Evolutionary conservation across 2,888 invertebrate species (phyloP).

Genomic region (Nebria salina): DNA sequence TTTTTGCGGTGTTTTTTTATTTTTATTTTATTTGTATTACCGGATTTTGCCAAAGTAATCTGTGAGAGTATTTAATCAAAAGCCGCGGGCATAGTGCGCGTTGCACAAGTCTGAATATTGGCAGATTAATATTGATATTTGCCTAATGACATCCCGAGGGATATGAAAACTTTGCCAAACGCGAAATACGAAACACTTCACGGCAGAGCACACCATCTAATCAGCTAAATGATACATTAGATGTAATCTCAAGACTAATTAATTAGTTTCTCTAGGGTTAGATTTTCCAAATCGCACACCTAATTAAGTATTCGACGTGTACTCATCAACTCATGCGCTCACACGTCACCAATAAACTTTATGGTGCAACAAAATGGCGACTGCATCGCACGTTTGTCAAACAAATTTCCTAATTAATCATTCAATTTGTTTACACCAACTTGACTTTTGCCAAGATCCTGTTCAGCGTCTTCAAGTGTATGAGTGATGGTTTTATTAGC

Average conservation of each 20-base stretch:
- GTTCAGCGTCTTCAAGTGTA: background rate
- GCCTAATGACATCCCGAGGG: constrained; percentile 46
- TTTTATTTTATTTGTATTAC: constrained; percentile 4
- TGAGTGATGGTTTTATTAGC: background rate
- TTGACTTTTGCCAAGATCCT: background rate
- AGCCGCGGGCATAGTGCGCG: constrained; percentile 24
- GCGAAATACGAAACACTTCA: constrained; percentile 42
- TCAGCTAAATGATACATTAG: constrained; percentile 53
- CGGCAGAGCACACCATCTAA: constrained; percentile 47
- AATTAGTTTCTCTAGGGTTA: constrained; percentile 52
- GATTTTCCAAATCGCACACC: constrained; percentile 49
- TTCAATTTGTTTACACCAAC: background rate
- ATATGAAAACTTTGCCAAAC: constrained; percentile 45
- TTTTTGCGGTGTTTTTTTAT: background rate
- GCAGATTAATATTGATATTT: constrained; percentile 47
- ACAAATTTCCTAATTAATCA: background rate
- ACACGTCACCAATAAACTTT: constrained; percentile 14
- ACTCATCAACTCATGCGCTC: constrained; percentile 29
- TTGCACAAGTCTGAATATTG: constrained; percentile 45
- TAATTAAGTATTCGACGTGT: constrained; percentile 43
- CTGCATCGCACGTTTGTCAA: background rate
- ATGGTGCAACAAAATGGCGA: constrained; percentile 15
- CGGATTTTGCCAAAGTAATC: constrained; percentile 28
- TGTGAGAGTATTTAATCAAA: constrained; percentile 37
- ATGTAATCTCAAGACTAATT: constrained; percentile 53